Base-by-base conservation (phyloP, 1,140 invertebrate genomes). In the Apis laboriosa region DNA sequence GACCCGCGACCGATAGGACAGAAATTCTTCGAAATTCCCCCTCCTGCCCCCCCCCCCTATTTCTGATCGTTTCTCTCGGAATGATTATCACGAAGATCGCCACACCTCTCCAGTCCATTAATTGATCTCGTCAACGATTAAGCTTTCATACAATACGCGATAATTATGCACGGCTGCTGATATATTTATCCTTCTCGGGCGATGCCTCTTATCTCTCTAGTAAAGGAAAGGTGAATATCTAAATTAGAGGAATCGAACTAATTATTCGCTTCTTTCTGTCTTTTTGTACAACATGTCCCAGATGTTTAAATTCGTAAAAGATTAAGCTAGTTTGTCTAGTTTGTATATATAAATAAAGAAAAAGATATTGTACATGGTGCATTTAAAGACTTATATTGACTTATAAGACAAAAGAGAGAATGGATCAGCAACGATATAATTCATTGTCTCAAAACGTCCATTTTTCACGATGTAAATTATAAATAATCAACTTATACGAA, bases 171-270 rank as follows among this genome's bases (percentile, higher is more conserved):
- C 64, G 51, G 15, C 51, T 43, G 87, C 53, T 60, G 80, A 86
- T 67, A 73, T 84, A 80, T 87, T 87, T 87, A 87, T 86, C 85
- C 85, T 51, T 9, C 85, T 55, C 61, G 34, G 49, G 81, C 81
- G 77, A 60, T n/a, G 66, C 43, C 61, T 80, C 73, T 64, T 67
- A 28, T 21, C 49, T 21, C 24, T 34, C 19, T 68, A 19, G 28
- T 11, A 58, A 64, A 63, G 63, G 49, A 51, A 63, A 73, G 86
- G 75, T 72, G 68, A 80, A 76, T 74, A 49, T 78, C 63, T 87
- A 87, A 72, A 87, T 86, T 87, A 87, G 61, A 76, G 77, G 86
- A 71, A 61, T 61, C 77, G 60, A 86, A 78, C 80, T 86, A 86
- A 86, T 86, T 86, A 75, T 74, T 63, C 58, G 63, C 55, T 70